Conservation (phyloP, 2,113 vertebrate species). For the Takifugu bimaculatus region DNA sequence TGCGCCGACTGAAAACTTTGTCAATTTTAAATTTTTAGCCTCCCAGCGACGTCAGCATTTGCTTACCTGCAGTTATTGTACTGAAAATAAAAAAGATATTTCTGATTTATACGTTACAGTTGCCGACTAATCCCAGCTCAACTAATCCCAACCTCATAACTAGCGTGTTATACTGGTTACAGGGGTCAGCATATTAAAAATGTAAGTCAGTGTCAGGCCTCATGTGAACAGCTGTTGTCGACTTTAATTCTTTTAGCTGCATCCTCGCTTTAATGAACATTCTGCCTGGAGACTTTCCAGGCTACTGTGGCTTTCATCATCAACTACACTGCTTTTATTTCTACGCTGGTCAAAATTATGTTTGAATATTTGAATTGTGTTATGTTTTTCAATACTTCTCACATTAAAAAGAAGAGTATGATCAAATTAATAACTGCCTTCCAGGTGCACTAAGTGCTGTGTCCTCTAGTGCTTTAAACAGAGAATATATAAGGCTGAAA, state of each 20-base stretch:
- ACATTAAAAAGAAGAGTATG: neutral
- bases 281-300: conserved; percentile 29
- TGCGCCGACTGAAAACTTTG: too few species aligned
- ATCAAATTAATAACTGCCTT: neutral
- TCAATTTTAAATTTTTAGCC: too few species aligned
- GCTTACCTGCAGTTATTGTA: too few species aligned
- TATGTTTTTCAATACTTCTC: neutral
- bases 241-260: conserved; percentile 3
- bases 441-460: neutral
- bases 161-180: too few species aligned
- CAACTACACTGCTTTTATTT: conserved; percentile 28
- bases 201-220: neutral
- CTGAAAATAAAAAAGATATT: too few species aligned
- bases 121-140: too few species aligned
- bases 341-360: conserved; percentile 6
- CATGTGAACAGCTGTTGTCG: neutral
- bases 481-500: too few species aligned
- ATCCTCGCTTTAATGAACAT: conserved; percentile 12
- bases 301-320: conserved; percentile 29
- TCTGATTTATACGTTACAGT: too few species aligned
- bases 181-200: neutral
- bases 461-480: neutral
- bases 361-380: conserved; percentile 6
- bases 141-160: too few species aligned
- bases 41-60: too few species aligned